phyloP scores from a whole-genome alignment of 2,888 invertebrate species.

The Rhingia campestris region DNA sequence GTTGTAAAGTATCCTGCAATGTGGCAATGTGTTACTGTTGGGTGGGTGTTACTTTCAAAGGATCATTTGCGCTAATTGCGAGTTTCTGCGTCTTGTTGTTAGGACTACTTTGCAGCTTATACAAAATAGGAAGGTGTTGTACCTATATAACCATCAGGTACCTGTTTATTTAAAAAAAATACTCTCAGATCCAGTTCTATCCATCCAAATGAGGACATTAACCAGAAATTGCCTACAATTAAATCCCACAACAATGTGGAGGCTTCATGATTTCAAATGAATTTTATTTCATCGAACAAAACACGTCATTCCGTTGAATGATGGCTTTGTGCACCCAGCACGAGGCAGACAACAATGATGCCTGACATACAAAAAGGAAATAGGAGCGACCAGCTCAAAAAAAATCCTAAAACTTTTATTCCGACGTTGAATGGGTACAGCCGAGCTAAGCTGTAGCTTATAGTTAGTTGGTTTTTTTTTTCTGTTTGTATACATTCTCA shows the following conservation, averaged over 20 bases:
- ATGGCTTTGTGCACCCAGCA: not conserved
- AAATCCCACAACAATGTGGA: too few species aligned
- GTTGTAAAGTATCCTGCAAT: conserved; percentile 15
- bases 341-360: conserved; percentile 5
- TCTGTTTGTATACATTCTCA: not conserved
- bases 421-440: not conserved
- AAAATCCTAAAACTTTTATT: not conserved
- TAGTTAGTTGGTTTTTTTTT: not conserved
- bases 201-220: conserved; percentile 19
- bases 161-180: too few species aligned
- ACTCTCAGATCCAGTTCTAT: not conserved
- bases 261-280: not conserved
- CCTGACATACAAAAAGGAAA: not conserved
- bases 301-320: conserved; percentile 4
- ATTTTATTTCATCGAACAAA: conserved; percentile 17
- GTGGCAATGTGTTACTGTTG: conserved; percentile 17
- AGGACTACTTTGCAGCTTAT: too few species aligned
- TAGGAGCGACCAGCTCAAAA: not conserved
- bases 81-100: conserved; percentile 18
- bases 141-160: too few species aligned
- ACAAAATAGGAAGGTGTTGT: too few species aligned
- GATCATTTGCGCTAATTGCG: conserved; percentile 58
- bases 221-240: conserved; percentile 17
- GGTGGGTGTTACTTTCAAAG: conserved; percentile 24
- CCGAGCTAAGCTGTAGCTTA: not conserved